Evolutionary conservation across 2,113 vertebrate species (phyloP).

Genomic region (Myocastor coypus): DNA sequence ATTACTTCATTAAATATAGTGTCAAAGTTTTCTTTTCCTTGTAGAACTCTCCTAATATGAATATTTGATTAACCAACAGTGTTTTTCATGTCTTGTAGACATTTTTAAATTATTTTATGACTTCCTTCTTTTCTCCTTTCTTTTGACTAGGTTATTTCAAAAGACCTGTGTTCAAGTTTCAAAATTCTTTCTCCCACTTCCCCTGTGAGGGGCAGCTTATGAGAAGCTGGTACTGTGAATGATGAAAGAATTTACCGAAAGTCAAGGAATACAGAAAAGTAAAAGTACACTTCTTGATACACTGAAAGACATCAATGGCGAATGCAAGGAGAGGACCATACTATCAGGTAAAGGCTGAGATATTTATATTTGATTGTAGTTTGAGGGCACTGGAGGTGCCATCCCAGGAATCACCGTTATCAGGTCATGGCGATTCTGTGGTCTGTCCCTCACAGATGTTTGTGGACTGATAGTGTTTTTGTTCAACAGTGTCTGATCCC

Average conservation of each 20-base stretch:
- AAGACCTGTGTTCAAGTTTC: not conserved
- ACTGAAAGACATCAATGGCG: not conserved
- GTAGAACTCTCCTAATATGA: not conserved
- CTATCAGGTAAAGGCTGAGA: not conserved
- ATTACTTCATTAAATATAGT: not conserved
- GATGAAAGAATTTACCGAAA: not conserved
- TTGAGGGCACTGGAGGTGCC: not conserved
- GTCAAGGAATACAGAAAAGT: not conserved
- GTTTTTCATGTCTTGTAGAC: not conserved
- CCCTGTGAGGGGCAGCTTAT: not conserved
- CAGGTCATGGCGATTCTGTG: not conserved
- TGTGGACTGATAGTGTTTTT: not conserved
- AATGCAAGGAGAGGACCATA: not conserved
- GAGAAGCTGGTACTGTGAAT: not conserved
- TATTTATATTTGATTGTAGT: not conserved
- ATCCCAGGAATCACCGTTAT: not conserved
- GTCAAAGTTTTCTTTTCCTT: not conserved
- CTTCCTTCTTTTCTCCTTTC: not conserved
- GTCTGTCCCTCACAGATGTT: not conserved
- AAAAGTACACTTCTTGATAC: not conserved
- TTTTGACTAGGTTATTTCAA: not conserved
- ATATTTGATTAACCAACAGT: not conserved
- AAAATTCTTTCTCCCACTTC: not conserved
- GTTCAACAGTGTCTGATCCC: not conserved
- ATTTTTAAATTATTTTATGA: not conserved